Evolutionary conservation across 1,140 invertebrate genomes (phyloP), one percentile per base, ranked within the genome.

Genomic region (Hyposmocoma kahamanoa): DNA sequence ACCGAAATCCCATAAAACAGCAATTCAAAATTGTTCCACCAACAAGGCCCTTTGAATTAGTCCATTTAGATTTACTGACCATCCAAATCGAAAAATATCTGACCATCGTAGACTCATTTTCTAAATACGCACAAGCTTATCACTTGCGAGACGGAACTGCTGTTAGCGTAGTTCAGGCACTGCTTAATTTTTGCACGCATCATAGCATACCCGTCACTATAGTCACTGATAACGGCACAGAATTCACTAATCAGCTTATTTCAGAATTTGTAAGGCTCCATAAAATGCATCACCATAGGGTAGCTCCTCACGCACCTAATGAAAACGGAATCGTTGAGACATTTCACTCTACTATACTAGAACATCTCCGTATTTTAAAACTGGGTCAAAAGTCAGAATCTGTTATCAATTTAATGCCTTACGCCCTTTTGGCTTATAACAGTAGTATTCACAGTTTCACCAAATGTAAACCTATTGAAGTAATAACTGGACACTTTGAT

Each of bases 401-500:
- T 2, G 13, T 42, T 9, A 22, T 42, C 15, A 42, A 42, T 22
- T 22, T 42, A 11, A 45, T 45, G 43, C 3, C 22, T 18, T 45
- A 30, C 18, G 42, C 42, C 3, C 8, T 43, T 3, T 43, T 43
- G 17, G 21, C 5, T 24, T 43, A 22, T 17, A 43, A 43, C 17
- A 43, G 42, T 22, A 24, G 21, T 24, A 43, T 43, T 6, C 42
- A 43, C 13, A 43, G 42, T 24, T 43, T 34, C 13, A 34, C 8
- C 3, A 34, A 34, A 13, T 43, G 42, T 20, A 22, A 22, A 43
- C 43, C 43, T 10, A 19, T 45, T 5, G 43, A 45, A 3, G 10
- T 32, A 2, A 45, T 45, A 11, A 45, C 22, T 6, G 28, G 43
- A 20, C 43, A 45, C 32, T 45, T 45, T 20, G 43, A 45, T 17